Evolutionary conservation across 2,113 vertebrate species (phyloP).

Genomic region (Eublepharis macularius): DNA sequence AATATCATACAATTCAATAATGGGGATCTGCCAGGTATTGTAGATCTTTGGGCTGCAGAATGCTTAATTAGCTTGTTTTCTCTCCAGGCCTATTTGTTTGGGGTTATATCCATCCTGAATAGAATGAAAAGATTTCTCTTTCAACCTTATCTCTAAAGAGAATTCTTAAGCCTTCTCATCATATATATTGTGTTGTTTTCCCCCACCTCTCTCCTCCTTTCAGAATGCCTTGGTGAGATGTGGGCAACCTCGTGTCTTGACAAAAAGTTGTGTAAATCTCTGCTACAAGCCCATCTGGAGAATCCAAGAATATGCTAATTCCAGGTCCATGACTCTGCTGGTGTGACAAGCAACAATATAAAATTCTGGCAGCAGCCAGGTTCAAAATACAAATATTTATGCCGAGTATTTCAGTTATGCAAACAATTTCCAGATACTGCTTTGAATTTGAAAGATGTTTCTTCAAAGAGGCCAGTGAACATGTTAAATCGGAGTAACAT

Average conservation of each 20-base stretch:
- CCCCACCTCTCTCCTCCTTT: background rate
- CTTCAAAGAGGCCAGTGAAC: background rate
- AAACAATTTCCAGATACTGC: background rate
- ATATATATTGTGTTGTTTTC: background rate
- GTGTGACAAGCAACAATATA: constrained; percentile 5
- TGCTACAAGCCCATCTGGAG: constrained; percentile 49
- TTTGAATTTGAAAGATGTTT: background rate
- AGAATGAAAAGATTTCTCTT: constrained; percentile 9
- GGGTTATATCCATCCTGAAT: background rate
- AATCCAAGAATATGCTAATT: constrained; percentile 53
- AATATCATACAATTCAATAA: constrained; percentile 28
- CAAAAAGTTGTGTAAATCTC: constrained; percentile 53
- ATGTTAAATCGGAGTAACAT: constrained; percentile 12
- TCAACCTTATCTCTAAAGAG: background rate
- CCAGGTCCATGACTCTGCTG: constrained; percentile 3
- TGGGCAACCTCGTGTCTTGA: background rate
- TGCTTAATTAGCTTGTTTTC: constrained; percentile 43
- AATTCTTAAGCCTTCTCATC: background rate
- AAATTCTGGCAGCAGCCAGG: constrained; percentile 47
- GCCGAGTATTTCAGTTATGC: constrained; percentile 25
- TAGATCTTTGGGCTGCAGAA: constrained; percentile 19
- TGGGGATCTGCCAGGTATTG: constrained; percentile 5
- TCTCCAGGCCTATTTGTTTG: constrained; percentile 14
- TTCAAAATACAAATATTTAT: constrained; percentile 53
- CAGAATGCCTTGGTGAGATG: background rate